phyloP scores from a whole-genome alignment of 2,113 vertebrate genomes.

The Hucho hucho region DNA sequence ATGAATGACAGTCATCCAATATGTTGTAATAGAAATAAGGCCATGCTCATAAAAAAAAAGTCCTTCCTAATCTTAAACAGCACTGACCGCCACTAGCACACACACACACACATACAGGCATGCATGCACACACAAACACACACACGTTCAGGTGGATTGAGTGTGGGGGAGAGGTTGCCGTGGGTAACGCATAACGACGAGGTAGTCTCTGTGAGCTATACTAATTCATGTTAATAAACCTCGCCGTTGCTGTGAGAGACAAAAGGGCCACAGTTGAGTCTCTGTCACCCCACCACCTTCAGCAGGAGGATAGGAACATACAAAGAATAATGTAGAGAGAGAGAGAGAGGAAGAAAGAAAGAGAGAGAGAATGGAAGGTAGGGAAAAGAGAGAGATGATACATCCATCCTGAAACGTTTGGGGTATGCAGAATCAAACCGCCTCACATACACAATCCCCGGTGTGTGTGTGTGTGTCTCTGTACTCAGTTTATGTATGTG shows the following conservation, averaged over 20 bases:
- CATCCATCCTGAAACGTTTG: background rate
- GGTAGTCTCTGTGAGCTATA: slow-evolving; percentile 74
- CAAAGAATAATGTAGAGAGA: slow-evolving; percentile 58
- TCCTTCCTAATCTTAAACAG: too few species aligned
- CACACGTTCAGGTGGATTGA: slow-evolving; percentile 64
- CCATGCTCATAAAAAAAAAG: too few species aligned
- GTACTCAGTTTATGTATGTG: background rate
- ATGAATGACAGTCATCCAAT: too few species aligned
- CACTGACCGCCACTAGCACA: background rate
- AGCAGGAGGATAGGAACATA: slow-evolving; percentile 51
- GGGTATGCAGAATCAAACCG: background rate
- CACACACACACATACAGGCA: slow-evolving; percentile 6
- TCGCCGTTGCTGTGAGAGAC: slow-evolving; percentile 73
- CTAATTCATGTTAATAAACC: slow-evolving; percentile 81
- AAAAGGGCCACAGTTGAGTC: slow-evolving; percentile 75
- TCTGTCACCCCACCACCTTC: slow-evolving; percentile 70
- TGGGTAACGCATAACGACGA: slow-evolving; percentile 75
- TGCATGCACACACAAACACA: slow-evolving; percentile 35
- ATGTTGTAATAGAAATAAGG: too few species aligned
- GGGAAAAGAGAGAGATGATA: slow-evolving; percentile 48
- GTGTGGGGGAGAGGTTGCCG: slow-evolving; percentile 70
- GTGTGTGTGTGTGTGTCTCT: background rate
- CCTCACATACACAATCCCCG: background rate
- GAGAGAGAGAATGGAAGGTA: background rate
- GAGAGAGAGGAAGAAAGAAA: slow-evolving; percentile 36